phyloP scores from a whole-genome alignment of 2,888 invertebrate genomes.

The Aricia artaxerxes region DNA sequence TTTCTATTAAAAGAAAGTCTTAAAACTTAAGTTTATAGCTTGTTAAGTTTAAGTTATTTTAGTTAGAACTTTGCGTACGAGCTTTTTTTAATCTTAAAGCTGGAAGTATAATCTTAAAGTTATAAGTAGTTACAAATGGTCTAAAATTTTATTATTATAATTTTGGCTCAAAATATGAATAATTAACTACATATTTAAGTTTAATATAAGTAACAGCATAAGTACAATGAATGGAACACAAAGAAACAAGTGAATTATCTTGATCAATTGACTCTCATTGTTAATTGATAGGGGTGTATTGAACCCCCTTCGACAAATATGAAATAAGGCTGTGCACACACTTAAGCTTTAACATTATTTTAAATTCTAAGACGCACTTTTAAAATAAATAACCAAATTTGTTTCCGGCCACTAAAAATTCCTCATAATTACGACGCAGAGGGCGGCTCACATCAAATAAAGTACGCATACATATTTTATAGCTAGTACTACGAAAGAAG shows the following conservation, averaged over 20 bases:
- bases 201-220: not conserved
- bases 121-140: too few species aligned
- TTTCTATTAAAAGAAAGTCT: slow-evolving; percentile 8
- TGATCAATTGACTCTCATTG: slow-evolving; percentile 12
- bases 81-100: too few species aligned
- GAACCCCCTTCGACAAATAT: not conserved
- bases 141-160: not conserved
- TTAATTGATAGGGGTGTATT: slow-evolving; percentile 15
- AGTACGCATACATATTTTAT: slow-evolving; percentile 38
- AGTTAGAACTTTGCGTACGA: too few species aligned
- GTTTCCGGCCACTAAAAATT: slow-evolving; percentile 37
- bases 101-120: too few species aligned
- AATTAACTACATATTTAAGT: not conserved
- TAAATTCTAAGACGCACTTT: not conserved
- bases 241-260: slow-evolving; percentile 9
- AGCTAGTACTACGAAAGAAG: slow-evolving; percentile 40
- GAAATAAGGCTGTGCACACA: not conserved
- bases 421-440: slow-evolving; percentile 35
- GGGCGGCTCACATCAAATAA: slow-evolving; percentile 39
- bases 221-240: not conserved
- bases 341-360: not conserved
- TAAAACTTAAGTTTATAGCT: not conserved
- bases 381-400: slow-evolving; percentile 28
- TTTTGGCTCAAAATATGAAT: not conserved
- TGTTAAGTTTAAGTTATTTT: not conserved